Evolutionary conservation across 2,888 invertebrate species (phyloP).

Genomic region (Thysanoteuthis rhombus): DNA sequence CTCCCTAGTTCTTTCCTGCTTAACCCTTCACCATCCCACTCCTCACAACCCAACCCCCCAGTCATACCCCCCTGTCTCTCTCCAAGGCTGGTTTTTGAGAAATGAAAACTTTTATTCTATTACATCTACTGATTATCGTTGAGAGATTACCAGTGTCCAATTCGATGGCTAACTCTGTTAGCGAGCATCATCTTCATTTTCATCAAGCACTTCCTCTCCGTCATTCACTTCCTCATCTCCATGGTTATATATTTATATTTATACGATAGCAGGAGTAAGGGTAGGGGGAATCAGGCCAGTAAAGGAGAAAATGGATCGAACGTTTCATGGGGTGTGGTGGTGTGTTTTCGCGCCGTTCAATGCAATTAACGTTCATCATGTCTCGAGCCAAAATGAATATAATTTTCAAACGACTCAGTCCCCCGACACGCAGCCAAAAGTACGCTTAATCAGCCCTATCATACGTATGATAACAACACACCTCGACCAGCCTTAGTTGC

Average conservation of each 20-base stretch:
- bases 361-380: neutral
- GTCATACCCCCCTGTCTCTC: neutral
- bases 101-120: neutral
- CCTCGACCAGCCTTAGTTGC: neutral
- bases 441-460: neutral
- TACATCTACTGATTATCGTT: neutral
- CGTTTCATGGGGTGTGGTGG: neutral
- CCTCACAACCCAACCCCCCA: accelerated
- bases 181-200: neutral
- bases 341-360: neutral
- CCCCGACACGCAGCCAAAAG: neutral
- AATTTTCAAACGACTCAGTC: neutral
- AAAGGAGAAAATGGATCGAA: neutral
- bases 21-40: no score
- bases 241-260: neutral
- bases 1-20: no score
- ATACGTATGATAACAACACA: neutral
- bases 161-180: neutral
- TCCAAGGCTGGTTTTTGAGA: neutral
- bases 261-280: neutral
- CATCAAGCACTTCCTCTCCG: neutral
- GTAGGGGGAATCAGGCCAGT: neutral
- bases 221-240: neutral
- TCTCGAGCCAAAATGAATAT: neutral
- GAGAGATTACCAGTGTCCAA: neutral